Conservation (phyloP, 2,113 vertebrate genomes). For the Aspiorhynchus laticeps region DNA sequence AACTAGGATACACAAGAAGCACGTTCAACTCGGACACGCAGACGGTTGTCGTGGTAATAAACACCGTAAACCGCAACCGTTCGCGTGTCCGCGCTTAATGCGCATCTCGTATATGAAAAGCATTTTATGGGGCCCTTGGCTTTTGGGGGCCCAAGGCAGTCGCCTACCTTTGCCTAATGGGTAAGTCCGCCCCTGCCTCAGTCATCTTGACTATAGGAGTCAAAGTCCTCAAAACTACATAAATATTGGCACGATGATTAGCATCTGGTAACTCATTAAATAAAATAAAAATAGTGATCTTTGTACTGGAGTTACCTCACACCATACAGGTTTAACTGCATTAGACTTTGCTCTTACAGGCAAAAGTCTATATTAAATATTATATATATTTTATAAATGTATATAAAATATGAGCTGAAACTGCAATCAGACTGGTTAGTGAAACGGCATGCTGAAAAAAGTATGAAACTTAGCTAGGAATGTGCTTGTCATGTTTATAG, state of each 20-base stretch:
- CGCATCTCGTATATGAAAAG: too few relatives aligned
- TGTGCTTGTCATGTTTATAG: neutral
- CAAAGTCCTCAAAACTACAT: neutral
- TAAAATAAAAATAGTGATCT: neutral
- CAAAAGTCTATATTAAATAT: neutral
- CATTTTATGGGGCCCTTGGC: too few relatives aligned
- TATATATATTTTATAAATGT: too few relatives aligned
- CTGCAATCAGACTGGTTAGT: neutral
- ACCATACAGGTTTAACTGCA: neutral
- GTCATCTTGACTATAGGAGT: neutral
- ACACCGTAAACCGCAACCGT: too few relatives aligned
- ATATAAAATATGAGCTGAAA: neutral
- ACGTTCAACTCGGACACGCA: too few relatives aligned
- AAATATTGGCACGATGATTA: neutral
- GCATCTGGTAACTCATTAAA: neutral
- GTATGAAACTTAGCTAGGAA: neutral
- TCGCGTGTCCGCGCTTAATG: too few relatives aligned
- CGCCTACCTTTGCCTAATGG: too few relatives aligned
- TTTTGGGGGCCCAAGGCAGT: too few relatives aligned
- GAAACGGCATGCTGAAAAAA: neutral
- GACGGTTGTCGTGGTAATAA: too few relatives aligned
- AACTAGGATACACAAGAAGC: too few relatives aligned
- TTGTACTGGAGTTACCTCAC: slow-evolving; percentile 5
- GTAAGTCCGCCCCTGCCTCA: too few relatives aligned
- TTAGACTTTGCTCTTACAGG: slow-evolving; percentile 12